Conservation (phyloP, 1,140 invertebrate genomes). For the Eulimnadia texana region DNA sequence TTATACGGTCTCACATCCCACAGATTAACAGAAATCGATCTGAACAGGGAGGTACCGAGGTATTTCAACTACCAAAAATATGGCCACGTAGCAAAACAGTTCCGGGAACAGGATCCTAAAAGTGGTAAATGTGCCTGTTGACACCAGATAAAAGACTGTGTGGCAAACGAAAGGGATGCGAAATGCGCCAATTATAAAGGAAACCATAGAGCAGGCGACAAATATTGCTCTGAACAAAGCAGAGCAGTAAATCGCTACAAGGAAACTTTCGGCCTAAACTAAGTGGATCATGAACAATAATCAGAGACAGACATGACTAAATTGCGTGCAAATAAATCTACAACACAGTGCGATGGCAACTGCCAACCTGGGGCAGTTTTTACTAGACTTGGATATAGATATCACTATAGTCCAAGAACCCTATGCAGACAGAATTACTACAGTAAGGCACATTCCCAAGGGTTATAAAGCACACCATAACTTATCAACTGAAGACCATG, state of each 20-base stretch:
- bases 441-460: neutral
- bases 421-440: neutral
- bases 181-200: neutral
- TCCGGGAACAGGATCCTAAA: neutral
- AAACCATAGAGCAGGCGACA: neutral
- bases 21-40: neutral
- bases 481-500: neutral
- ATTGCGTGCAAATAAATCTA: neutral
- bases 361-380: neutral
- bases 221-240: neutral
- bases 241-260: neutral
- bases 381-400: neutral
- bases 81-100: neutral
- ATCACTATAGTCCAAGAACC: neutral
- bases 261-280: neutral
- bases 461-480: neutral
- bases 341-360: neutral
- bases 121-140: neutral
- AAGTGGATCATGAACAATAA: no score
- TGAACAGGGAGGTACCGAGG: neutral
- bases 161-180: neutral
- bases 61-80: constrained; percentile 4
- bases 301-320: no score
- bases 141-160: neutral
- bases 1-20: neutral